A percentile compares a stretch with the other conserved stretches of the same genome.
Conservation (phyloP, 2,888 invertebrate genomes). For the Tryphoninae sp. region DNA sequence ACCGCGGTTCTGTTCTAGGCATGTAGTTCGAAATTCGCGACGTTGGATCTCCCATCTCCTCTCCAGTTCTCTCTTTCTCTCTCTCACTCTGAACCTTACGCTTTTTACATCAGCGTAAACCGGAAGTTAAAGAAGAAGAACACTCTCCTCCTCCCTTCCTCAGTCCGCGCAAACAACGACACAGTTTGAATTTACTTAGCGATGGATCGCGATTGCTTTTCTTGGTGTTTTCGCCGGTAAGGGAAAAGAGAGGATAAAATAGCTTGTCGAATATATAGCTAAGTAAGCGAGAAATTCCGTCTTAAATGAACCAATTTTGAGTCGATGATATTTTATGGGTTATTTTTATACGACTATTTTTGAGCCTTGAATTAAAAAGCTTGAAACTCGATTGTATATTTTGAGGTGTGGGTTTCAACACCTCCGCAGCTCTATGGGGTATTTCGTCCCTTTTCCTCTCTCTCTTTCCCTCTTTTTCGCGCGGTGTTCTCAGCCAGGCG, state of each 20-base stretch:
- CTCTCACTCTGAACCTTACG: neutral
- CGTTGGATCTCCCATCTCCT: neutral
- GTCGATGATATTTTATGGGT: neutral
- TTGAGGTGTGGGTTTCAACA: constrained; percentile 18
- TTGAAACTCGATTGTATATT: constrained; percentile 22
- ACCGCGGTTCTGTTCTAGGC: neutral
- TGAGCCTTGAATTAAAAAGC: constrained; percentile 9
- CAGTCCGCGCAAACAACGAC: constrained; percentile 43
- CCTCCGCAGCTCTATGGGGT: constrained; percentile 1
- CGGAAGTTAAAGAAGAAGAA: constrained; percentile 24
- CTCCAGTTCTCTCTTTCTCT: neutral
- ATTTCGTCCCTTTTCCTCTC: neutral
- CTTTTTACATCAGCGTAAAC: constrained; percentile 14
- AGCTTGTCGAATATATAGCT: neutral
- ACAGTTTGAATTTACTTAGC: constrained; percentile 58
- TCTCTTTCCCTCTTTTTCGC: neutral
- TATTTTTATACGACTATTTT: neutral
- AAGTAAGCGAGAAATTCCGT: neutral
- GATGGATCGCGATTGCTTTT: constrained; percentile 54
- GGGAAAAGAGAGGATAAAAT: constrained; percentile 4
- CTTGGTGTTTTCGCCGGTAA: constrained; percentile 22
- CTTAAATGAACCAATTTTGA: neutral
- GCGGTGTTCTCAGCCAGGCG: neutral
- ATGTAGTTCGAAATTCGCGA: constrained; percentile 2
- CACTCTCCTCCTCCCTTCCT: neutral